Evolutionary conservation across 2,888 invertebrate genomes (phyloP).

Genomic region (Acrobasis suavella): DNA sequence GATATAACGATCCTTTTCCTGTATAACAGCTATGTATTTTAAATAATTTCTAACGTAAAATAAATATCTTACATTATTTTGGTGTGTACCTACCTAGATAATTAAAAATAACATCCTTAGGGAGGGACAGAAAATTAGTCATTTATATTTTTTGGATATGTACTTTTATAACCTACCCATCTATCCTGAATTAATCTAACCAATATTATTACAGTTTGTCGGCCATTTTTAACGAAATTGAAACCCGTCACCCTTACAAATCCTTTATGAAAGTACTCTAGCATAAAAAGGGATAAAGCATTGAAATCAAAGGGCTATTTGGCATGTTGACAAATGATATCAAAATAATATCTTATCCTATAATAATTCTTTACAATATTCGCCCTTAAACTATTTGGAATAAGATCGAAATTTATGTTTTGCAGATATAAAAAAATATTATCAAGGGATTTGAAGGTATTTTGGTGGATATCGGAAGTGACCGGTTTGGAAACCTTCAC

Average conservation of each 20-base stretch:
- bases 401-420: constrained; percentile 31
- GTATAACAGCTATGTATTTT: no score
- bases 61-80: no score
- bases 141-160: no score
- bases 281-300: constrained; percentile 55
- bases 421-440: constrained; percentile 28
- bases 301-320: constrained; percentile 77
- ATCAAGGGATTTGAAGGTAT: constrained; percentile 12
- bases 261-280: constrained; percentile 36
- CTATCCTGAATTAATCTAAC: background rate
- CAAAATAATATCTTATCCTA: constrained; percentile 60
- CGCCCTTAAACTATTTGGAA: fast-evolving
- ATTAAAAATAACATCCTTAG: no score
- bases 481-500: constrained; percentile 7
- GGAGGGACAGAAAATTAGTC: no score
- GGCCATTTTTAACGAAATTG: constrained; percentile 57
- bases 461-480: constrained; percentile 10
- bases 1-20: no score
- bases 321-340: constrained; percentile 76
- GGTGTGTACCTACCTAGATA: no score
- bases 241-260: constrained; percentile 53
- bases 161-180: no score
- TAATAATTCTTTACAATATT: background rate
- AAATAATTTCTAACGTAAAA: no score
- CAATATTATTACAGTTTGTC: background rate